Evolutionary conservation across 2,888 invertebrate genomes (phyloP).

Genomic region (Drosophila kokeensis): DNA sequence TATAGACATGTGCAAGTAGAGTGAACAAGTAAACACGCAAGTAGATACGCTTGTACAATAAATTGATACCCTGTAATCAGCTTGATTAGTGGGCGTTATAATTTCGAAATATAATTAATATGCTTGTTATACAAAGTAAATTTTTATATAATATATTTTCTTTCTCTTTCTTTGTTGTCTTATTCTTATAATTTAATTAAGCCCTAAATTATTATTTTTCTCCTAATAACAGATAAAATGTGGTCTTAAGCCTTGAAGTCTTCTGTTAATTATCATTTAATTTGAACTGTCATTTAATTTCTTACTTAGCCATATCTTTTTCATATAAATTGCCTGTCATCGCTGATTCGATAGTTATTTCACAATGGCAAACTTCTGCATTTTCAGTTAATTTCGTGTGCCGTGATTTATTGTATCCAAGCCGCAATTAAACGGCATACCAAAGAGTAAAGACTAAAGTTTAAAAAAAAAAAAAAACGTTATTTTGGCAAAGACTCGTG

Average conservation of each 20-base stretch:
- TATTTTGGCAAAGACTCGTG: constrained; percentile 50
- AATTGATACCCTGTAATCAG: constrained; percentile 24
- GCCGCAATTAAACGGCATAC: constrained; percentile 37
- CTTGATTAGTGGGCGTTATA: neutral
- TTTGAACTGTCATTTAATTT: neutral
- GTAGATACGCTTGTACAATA: neutral
- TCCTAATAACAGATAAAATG: neutral
- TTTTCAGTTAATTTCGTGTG: constrained; percentile 6
- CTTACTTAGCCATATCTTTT: neutral
- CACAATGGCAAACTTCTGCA: constrained; percentile 10
- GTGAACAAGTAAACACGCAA: neutral
- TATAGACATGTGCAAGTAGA: constrained; percentile 3
- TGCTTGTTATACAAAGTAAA: neutral
- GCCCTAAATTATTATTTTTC: neutral
- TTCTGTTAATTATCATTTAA: neutral
- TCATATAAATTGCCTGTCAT: neutral
- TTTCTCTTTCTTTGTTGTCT: neutral
- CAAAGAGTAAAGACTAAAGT: neutral
- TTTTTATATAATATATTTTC: neutral
- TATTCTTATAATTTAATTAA: neutral
- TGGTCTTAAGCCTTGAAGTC: neutral
- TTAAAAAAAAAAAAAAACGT: neutral
- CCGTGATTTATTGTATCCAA: constrained; percentile 40
- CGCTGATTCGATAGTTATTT: constrained; percentile 1
- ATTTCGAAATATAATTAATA: neutral